A percentile compares a stretch with the other conserved stretches of the same genome.
Conservation (phyloP, 2,113 vertebrate genomes). For the Ophthalmolycus amberensis region DNA sequence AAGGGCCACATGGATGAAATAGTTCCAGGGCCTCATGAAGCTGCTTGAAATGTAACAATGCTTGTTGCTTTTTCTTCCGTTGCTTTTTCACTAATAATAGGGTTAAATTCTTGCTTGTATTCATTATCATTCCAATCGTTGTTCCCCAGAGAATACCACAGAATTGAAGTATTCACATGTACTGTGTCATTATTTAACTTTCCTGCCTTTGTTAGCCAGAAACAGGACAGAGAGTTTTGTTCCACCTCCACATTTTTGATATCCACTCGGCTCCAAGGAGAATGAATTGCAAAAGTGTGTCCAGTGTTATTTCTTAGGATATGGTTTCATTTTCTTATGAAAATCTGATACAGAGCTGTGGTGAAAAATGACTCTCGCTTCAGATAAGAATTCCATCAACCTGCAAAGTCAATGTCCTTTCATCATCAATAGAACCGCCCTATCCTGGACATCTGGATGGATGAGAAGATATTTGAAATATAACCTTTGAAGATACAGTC, state of each 20-base stretch:
- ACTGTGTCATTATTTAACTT: constrained; percentile 25
- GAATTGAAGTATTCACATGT: constrained; percentile 21
- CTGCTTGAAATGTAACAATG: constrained; percentile 21
- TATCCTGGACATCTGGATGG: background rate
- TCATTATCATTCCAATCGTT: constrained; percentile 36
- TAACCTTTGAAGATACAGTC: constrained; percentile 12
- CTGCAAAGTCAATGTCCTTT: constrained; percentile 17
- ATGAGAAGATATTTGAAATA: constrained; percentile 6
- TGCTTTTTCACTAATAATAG: constrained; percentile 5
- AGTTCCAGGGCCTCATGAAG: constrained; percentile 14
- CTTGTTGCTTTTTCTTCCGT: background rate
- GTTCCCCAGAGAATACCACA: constrained; percentile 11
- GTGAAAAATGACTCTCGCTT: constrained; percentile 23
- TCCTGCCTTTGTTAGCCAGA: constrained; percentile 11
- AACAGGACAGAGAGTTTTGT: constrained; percentile 38
- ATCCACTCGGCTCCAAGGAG: constrained; percentile 36
- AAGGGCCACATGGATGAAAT: constrained; percentile 37
- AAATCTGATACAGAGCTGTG: constrained; percentile 46
- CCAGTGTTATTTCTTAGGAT: constrained; percentile 8
- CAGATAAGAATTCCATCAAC: constrained; percentile 45
- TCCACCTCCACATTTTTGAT: constrained; percentile 48
- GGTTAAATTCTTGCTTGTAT: constrained; percentile 9
- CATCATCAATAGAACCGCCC: background rate
- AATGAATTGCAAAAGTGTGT: constrained; percentile 45
- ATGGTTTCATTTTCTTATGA: constrained; percentile 51